Evolutionary conservation across 1,140 invertebrate species (phyloP).

Genomic region (Drosophila sucinea): DNA sequence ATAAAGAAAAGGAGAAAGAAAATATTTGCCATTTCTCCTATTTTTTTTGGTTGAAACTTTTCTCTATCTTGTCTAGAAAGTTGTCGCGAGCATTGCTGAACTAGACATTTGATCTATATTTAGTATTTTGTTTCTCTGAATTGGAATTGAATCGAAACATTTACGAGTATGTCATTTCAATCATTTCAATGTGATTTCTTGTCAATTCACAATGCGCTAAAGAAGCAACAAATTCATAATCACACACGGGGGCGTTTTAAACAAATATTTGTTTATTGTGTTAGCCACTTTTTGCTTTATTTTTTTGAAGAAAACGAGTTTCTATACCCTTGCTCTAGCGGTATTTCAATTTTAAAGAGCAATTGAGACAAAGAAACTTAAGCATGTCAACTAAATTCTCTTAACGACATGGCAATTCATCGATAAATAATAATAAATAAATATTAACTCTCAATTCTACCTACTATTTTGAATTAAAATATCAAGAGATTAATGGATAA

Average conservation of each 20-base stretch:
- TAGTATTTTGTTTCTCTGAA: neutral
- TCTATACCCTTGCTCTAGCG: neutral
- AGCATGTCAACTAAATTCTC: too few relatives aligned
- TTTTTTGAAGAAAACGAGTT: constrained; percentile 10
- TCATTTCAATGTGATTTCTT: constrained; percentile 39
- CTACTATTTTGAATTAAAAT: too few relatives aligned
- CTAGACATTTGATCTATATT: too few relatives aligned
- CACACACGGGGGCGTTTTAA: constrained; percentile 44
- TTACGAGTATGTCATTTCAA: constrained; percentile 3
- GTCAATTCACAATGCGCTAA: constrained; percentile 35
- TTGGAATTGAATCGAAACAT: constrained; percentile 1
- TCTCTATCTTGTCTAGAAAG: too few relatives aligned
- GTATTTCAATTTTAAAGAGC: neutral
- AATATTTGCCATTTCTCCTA: too few relatives aligned
- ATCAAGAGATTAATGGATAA: too few relatives aligned
- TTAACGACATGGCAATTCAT: too few relatives aligned
- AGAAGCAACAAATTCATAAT: constrained; percentile 29
- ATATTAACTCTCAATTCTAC: too few relatives aligned
- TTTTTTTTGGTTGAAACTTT: too few relatives aligned
- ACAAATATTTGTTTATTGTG: constrained; percentile 52
- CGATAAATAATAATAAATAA: too few relatives aligned
- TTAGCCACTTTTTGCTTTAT: constrained; percentile 48
- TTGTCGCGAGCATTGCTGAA: too few relatives aligned
- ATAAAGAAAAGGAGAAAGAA: too few relatives aligned
- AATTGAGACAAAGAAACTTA: neutral